Base-by-base conservation (phyloP, 2,888 invertebrate species). In the Pristionchus japonicus region DNA sequence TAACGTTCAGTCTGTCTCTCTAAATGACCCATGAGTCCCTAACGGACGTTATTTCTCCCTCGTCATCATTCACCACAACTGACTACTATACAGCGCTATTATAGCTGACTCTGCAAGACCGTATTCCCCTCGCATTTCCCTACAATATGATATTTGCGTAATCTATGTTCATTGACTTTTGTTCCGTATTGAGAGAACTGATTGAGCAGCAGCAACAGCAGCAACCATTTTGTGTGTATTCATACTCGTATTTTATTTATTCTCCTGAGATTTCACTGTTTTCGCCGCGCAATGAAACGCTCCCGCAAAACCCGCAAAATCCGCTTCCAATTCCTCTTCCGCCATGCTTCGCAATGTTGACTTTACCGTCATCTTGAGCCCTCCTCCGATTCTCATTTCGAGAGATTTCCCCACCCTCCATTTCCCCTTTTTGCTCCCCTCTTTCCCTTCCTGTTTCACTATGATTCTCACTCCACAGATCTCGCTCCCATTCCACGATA, bases 171-270 rank as follows among this genome's bases (percentile, higher is more conserved):
- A n/a, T 74, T 47, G 7, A 57, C 17, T 77, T 77, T n/a, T n/a
- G n/a, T n/a, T 6, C 43, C 77, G 77, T 43, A 77, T 40, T 77
- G 43, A 77, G 77, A 77, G 77, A 77, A 77, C 34, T 27, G 77
- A 77, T 77, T 77, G 77, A 77, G 74, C n/a, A 74, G 9, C 31
- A 70, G 74, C 74, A 74, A n/a, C 77, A 47, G 23, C 77, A 70
- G 37, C 70, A 70, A 37, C 77, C 3, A 1, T 77, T 77, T 40
- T 27, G 3, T 77, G 40, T 23, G 43, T 77, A 43, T 77, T 77
- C n/a, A n/a, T n/a, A n/a, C n/a, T 77, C 27, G 43, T 47, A 27
- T 31, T 67, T 23, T 70, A 37, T 70, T 70, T 70, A 37, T 70
- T 34, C 70, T 17, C 70, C 31, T 37, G 70, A 70, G 34, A 70